Evolutionary conservation across 2,113 vertebrate genomes (phyloP), one percentile per base, ranked within the genome.

Genomic region (Colossoma macropomum): DNA sequence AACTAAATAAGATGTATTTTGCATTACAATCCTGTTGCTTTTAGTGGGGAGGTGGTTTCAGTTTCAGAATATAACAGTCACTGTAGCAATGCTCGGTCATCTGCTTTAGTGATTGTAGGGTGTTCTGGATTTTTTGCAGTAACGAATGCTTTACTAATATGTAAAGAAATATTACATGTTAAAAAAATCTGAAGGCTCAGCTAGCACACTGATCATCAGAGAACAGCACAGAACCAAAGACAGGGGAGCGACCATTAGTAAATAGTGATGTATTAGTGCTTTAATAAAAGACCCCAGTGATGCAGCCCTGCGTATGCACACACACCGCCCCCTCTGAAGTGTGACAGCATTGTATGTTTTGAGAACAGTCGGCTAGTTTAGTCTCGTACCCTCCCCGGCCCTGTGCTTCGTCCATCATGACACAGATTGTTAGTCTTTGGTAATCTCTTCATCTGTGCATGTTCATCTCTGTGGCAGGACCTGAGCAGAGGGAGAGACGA

Each of bases 381-480:
- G 86, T 92, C 92, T 92, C 88, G 85, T 88, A 75, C 89, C 77
- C 85, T 87, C 89, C 87, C 85, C 86, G 38, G 87, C 84, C 83
- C 84, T 48, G 65, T 87, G 85, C 52, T 93, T 91, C 86, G 90
- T 93, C 92, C 87, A 93, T 92, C 92, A 87, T 91, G 88, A 93
- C 93, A 93, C 83, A 90, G 90, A 90, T 83, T 90, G 93, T 93
- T 92, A 92, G 90, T 92, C 89, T 92, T 92, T 84, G 83, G 84
- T 92, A 92, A 91, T 93, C 91, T 93, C 79, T 80, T 62, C 59
- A 62, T 62, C 59, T 62, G 59, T 62, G 59, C 75, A 87, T 86
- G 90, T 92, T 93, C 92, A 90, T 74, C 92, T 90, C 88, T 71
- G 50, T 80, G 56, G 15, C 65, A 79, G 76, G 54, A 75, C n/a